These are phyloP conservation scores for Chloropsis cyanopogon DNA, from an alignment of 2,113 vertebrate species.

Conservation along the genomic window DNA sequence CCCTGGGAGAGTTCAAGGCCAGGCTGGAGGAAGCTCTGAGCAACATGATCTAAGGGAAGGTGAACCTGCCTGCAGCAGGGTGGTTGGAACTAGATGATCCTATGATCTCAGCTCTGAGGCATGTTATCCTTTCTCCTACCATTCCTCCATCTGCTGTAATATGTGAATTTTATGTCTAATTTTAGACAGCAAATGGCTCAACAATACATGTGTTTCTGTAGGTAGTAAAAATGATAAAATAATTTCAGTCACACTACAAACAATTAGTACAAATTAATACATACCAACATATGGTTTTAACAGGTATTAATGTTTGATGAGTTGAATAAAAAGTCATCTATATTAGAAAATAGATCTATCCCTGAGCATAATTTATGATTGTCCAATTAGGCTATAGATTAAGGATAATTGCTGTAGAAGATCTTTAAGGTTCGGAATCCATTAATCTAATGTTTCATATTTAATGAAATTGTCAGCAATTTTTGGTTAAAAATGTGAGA, in stretches of 20 bases:
- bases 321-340: not conserved
- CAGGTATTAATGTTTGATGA: not conserved
- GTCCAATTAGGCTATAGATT: not conserved
- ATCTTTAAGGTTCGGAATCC: not conserved
- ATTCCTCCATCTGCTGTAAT: not conserved
- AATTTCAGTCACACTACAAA: not conserved
- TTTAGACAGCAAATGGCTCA: not conserved
- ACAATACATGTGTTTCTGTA: not conserved
- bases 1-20: not conserved
- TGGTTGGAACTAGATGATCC: not conserved
- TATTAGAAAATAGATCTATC: not conserved
- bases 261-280: not conserved
- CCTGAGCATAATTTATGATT: not conserved
- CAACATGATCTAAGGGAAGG: not conserved
- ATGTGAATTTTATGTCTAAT: not conserved
- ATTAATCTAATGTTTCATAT: slow-evolving; percentile 24
- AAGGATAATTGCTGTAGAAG: not conserved
- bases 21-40: not conserved
- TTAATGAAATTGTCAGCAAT: slow-evolving; percentile 30
- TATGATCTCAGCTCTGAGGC: not conserved
- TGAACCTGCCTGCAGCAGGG: not conserved
- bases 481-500: slow-evolving; percentile 23
- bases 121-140: not conserved
- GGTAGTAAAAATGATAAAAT: not conserved
- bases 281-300: not conserved